A percentile compares a stretch with the other conserved stretches of the same genome.
Evolutionary conservation across 2,113 vertebrate species (phyloP).

Genomic region (Cynocephalus volans): DNA sequence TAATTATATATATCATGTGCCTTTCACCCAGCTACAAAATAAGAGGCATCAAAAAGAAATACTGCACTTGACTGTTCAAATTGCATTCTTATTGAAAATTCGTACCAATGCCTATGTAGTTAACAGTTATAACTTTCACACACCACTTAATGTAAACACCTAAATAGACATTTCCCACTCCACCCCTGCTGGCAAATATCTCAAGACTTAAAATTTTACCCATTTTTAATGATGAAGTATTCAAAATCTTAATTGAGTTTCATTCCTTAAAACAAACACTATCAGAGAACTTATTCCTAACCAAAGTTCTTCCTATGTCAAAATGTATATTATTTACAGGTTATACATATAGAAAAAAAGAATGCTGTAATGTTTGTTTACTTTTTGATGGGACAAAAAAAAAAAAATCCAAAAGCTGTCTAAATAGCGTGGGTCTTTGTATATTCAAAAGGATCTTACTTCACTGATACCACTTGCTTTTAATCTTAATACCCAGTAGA

Average conservation of each 20-base stretch:
- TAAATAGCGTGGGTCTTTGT: constrained; percentile 81
- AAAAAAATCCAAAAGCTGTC: constrained; percentile 80
- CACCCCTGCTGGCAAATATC: constrained; percentile 84
- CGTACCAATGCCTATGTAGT: constrained; percentile 82
- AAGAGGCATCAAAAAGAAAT: constrained; percentile 84
- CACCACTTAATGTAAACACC: constrained; percentile 82
- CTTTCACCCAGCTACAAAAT: constrained; percentile 86
- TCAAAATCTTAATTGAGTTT: constrained; percentile 79
- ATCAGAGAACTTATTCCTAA: constrained; percentile 81
- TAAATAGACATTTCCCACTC: constrained; percentile 73
- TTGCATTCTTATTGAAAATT: constrained; percentile 86
- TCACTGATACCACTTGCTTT: constrained; percentile 77
- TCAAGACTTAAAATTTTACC: constrained; percentile 82
- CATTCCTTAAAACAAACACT: constrained; percentile 80
- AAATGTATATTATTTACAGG: constrained; percentile 81
- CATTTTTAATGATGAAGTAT: constrained; percentile 81
- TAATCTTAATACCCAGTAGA: constrained; percentile 82
- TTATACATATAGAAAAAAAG: constrained; percentile 81
- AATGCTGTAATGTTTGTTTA: constrained; percentile 63
- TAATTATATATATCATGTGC: constrained; percentile 85
- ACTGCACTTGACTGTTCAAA: constrained; percentile 84
- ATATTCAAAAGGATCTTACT: constrained; percentile 82
- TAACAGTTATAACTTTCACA: constrained; percentile 82
- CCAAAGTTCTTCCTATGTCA: constrained; percentile 82
- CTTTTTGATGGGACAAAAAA: constrained; percentile 78